These are phyloP conservation scores for Girardinichthys multiradiatus DNA, from an alignment of 2,113 vertebrate genomes.

Conservation along the genomic window DNA sequence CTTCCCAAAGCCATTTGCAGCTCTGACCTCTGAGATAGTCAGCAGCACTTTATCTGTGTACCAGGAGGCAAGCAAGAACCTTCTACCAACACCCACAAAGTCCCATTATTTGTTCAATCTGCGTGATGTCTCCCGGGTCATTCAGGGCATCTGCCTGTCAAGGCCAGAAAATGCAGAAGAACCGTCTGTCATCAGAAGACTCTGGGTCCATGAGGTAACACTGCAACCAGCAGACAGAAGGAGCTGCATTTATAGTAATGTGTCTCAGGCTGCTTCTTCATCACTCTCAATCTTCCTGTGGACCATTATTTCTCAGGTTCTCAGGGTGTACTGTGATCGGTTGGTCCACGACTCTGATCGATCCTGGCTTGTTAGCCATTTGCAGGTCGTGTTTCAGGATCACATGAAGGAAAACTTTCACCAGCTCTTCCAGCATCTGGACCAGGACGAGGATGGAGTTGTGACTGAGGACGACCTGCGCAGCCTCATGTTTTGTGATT, in stretches of 20 bases:
- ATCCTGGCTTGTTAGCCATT: slow-evolving; percentile 84
- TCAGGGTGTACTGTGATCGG: slow-evolving; percentile 91
- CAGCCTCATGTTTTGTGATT: slow-evolving; percentile 94
- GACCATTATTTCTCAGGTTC: slow-evolving; percentile 77
- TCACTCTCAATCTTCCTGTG: not conserved
- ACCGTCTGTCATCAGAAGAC: slow-evolving; percentile 82
- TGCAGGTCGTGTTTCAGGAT: slow-evolving; percentile 76
- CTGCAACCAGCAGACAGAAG: not conserved
- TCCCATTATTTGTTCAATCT: slow-evolving; percentile 94
- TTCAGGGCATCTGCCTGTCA: slow-evolving; percentile 91
- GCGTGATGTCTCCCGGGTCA: slow-evolving; percentile 89
- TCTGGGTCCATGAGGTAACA: slow-evolving; percentile 94
- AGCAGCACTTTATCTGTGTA: slow-evolving; percentile 85
- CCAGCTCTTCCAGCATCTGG: slow-evolving; percentile 85
- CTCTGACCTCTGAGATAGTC: slow-evolving; percentile 84
- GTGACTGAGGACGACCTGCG: slow-evolving; percentile 90
- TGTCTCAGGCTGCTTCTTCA: too few relatives aligned
- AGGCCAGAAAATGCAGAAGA: slow-evolving; percentile 85
- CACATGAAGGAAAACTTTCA: slow-evolving; percentile 86
- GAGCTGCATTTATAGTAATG: too few relatives aligned
- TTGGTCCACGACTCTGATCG: slow-evolving; percentile 86
- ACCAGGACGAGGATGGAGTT: slow-evolving; percentile 82
- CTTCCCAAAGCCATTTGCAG: slow-evolving; percentile 82
- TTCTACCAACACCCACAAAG: slow-evolving; percentile 89
- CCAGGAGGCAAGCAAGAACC: slow-evolving; percentile 88